Percentiles rank a stretch among this genome's conserved stretches.
These are phyloP conservation scores for Ochropacha duplaris DNA, from an alignment of 2,888 invertebrate species.

Conservation along the genomic window DNA sequence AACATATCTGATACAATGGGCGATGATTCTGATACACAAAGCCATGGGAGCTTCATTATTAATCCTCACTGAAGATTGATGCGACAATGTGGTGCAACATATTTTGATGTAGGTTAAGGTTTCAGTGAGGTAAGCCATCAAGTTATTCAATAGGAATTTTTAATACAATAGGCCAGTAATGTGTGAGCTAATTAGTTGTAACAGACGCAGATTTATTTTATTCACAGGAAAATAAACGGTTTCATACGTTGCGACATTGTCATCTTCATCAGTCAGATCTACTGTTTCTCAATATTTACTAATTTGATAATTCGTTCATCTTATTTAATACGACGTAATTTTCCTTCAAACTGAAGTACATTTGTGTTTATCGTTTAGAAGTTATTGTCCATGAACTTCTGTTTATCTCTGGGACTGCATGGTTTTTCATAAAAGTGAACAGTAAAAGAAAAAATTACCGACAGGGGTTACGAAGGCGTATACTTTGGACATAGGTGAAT, in stretches of 20 bases:
- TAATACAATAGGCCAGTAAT: slow-evolving; percentile 45
- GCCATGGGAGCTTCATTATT: slow-evolving; percentile 62
- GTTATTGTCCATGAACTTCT: too few species aligned
- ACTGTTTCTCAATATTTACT: too few species aligned
- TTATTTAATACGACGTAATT: too few species aligned
- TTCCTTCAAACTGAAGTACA: too few species aligned
- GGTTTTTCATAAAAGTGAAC: too few species aligned
- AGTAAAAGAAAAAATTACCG: too few species aligned
- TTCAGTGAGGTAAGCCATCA: slow-evolving; percentile 19
- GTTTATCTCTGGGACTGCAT: too few species aligned
- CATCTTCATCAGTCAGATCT: neutral
- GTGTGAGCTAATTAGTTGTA: slow-evolving; percentile 32
- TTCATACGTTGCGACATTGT: neutral
- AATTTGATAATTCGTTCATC: too few species aligned
- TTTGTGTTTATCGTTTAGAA: too few species aligned
- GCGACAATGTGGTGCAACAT: slow-evolving; percentile 58
- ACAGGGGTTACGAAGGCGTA: too few species aligned
- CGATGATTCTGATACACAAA: slow-evolving; percentile 65
- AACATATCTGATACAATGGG: slow-evolving; percentile 64
- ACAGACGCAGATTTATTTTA: neutral
- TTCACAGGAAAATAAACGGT: neutral
- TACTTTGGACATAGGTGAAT: too few species aligned
- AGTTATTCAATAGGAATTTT: slow-evolving; percentile 31
- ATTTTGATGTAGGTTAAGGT: slow-evolving; percentile 67
- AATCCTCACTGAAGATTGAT: slow-evolving; percentile 72